Conservation (phyloP, 2,797 vertebrate genomes). For the Esox lucius region DNA sequence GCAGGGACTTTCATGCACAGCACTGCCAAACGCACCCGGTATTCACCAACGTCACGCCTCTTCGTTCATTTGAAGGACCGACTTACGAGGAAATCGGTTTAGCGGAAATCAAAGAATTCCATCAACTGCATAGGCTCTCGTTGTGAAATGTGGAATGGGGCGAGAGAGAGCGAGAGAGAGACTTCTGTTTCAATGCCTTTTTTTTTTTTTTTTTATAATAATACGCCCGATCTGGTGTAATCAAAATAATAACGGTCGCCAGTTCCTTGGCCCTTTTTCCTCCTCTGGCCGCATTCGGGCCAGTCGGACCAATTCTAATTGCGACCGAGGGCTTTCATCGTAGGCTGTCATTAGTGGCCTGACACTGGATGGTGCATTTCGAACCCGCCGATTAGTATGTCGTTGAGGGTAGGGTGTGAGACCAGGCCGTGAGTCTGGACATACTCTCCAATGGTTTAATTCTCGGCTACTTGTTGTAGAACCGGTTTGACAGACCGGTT, state of each 20-base stretch:
- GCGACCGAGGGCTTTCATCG: neutral
- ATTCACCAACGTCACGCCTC: neutral
- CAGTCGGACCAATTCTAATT: neutral
- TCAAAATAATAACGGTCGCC: no score
- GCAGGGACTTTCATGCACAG: neutral
- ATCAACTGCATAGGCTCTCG: neutral
- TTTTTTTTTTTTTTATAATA: no score
- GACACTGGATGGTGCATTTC: neutral
- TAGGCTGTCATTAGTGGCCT: neutral
- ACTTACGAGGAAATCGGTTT: neutral
- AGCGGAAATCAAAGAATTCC: neutral
- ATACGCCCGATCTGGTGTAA: neutral
- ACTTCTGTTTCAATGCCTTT: neutral
- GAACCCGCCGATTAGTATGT: neutral
- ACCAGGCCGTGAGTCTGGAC: neutral
- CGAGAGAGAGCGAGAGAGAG: neutral
- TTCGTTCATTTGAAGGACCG: neutral
- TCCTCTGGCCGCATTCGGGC: neutral
- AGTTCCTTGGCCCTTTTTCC: neutral
- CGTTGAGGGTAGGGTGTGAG: neutral
- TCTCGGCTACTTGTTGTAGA: conserved; percentile 7
- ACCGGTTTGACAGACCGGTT: conserved; percentile 56
- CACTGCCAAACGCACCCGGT: neutral
- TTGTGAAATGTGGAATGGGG: neutral
- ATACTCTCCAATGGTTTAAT: neutral